phyloP scores from a whole-genome alignment of 2,797 vertebrate genomes.

The Heteromormyrus szaboi region DNA sequence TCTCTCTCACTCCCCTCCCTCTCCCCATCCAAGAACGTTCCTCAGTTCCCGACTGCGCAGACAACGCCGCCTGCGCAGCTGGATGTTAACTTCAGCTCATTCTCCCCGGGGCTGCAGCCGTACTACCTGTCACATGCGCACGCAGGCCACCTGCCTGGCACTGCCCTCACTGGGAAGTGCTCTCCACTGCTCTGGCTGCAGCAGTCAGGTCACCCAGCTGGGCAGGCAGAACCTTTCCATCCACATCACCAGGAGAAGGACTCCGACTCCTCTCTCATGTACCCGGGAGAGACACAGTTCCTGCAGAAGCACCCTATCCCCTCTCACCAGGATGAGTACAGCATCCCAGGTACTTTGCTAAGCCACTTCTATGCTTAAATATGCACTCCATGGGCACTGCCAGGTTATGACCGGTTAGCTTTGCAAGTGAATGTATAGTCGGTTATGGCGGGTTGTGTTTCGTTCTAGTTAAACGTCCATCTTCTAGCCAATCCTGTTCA shows the following conservation, averaged over 20 bases:
- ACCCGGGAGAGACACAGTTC: constrained; percentile 27
- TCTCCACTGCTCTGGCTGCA: constrained; percentile 35
- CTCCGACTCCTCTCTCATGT: constrained; percentile 22
- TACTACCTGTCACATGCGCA: constrained; percentile 5
- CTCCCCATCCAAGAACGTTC: constrained; percentile 41
- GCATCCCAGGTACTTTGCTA: constrained; percentile 21
- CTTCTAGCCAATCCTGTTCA: neutral
- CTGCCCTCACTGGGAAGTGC: neutral
- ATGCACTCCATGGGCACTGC: neutral
- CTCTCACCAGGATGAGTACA: constrained; percentile 28
- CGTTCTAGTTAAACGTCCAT: neutral
- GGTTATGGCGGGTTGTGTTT: neutral
- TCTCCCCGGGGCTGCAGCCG: constrained; percentile 12
- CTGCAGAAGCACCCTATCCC: constrained; percentile 23
- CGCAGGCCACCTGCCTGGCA: neutral
- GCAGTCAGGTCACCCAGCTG: constrained; percentile 34
- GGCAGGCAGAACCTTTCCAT: constrained; percentile 8
- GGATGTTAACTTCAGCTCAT: constrained; percentile 32
- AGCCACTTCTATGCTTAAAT: neutral
- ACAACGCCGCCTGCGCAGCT: constrained; percentile 5
- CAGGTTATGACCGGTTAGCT: neutral
- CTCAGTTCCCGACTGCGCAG: constrained; percentile 19
- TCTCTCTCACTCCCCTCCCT: constrained; percentile 48
- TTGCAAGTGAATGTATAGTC: neutral
- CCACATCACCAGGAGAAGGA: constrained; percentile 31